Percentiles rank a stretch among this genome's conserved stretches.
Conservation (phyloP, 2,797 vertebrate genomes). For the Podargus strigoides region DNA sequence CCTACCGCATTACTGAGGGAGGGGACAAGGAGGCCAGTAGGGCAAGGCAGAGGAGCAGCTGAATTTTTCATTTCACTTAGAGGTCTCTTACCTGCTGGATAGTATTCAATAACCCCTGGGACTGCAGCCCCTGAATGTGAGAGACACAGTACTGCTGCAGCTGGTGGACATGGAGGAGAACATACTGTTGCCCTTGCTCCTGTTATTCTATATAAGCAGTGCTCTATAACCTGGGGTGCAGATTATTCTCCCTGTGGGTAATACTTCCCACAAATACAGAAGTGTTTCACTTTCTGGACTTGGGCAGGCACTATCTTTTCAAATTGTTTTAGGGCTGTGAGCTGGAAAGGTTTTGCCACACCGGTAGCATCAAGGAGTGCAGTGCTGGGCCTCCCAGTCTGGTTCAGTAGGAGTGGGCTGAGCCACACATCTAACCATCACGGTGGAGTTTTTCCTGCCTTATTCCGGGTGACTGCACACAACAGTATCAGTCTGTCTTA, state of each 20-base stretch:
- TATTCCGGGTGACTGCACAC: neutral
- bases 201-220: neutral
- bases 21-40: neutral
- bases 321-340: neutral
- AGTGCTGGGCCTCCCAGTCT: neutral
- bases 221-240: neutral
- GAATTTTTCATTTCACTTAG: neutral
- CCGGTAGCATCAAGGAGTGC: neutral
- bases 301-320: neutral
- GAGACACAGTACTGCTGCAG: neutral
- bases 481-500: neutral
- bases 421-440: accelerated
- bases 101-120: neutral
- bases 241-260: neutral
- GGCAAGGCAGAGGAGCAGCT: neutral
- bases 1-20: neutral
- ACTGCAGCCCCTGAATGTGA: neutral
- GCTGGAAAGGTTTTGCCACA: neutral
- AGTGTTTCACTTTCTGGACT: neutral
- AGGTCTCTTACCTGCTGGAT: neutral
- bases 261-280: neutral
- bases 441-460: neutral
- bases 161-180: neutral
- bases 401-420: neutral
- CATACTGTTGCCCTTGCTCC: accelerated